These are phyloP conservation scores for Thamnaconus septentrionalis DNA, from an alignment of 2,113 vertebrate species.

Conservation along the genomic window DNA sequence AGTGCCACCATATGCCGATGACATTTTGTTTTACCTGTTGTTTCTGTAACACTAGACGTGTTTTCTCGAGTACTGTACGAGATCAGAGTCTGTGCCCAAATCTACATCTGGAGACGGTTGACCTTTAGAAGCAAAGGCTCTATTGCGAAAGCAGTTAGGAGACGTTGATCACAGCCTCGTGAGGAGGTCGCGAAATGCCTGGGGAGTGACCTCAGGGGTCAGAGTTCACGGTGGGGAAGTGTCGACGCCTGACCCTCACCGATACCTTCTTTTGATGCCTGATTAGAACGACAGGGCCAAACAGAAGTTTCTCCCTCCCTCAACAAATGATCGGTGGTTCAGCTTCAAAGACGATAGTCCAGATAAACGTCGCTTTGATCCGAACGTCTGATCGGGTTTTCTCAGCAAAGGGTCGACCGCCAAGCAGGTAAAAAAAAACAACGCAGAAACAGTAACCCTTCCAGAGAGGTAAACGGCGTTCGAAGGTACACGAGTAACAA, in stretches of 20 bases:
- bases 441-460: no score
- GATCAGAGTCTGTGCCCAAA: no score
- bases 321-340: no score
- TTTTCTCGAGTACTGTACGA: no score
- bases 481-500: no score
- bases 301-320: neutral
- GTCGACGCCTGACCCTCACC: conserved; percentile 24
- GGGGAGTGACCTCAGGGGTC: conserved; percentile 20
- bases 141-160: conserved; percentile 29
- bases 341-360: no score
- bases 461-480: no score
- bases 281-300: conserved; percentile 33
- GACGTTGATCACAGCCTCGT: conserved; percentile 57
- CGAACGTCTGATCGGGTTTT: conserved; percentile 25
- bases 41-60: no score
- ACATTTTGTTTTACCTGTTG: no score
- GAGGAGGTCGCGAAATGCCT: conserved; percentile 52
- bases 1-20: no score
- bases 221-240: conserved; percentile 17
- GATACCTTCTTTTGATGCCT: conserved; percentile 18
- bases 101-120: conserved; percentile 25
- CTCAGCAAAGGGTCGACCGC: neutral
- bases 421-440: no score
- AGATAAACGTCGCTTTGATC: no score
- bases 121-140: conserved; percentile 22